Evolutionary conservation across 2,113 vertebrate species (phyloP).

Genomic region (Lophochroa leadbeateri): DNA sequence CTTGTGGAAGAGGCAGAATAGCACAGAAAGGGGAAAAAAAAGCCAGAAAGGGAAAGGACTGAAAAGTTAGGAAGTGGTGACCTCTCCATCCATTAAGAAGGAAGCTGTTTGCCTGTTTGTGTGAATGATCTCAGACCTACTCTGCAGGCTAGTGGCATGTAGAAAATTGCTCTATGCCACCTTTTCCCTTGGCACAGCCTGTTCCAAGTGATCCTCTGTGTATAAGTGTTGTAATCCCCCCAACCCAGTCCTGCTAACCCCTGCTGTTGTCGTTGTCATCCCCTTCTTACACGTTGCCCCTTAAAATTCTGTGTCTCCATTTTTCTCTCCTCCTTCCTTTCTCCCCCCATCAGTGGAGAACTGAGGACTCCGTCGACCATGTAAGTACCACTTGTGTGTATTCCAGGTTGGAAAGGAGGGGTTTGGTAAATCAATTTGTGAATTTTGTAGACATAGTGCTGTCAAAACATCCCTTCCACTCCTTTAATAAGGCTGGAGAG

Average conservation of each 20-base stretch:
- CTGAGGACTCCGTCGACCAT: slow-evolving; percentile 94
- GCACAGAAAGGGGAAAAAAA: neutral
- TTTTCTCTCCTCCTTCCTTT: slow-evolving; percentile 79
- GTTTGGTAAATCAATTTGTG: slow-evolving; percentile 73
- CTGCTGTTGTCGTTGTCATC: slow-evolving; percentile 31
- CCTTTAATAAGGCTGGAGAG: slow-evolving; percentile 62
- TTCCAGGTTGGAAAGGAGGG: slow-evolving; percentile 79
- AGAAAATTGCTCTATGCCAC: slow-evolving; percentile 32
- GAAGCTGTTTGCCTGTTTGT: neutral
- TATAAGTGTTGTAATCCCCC: slow-evolving; percentile 62
- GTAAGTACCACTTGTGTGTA: slow-evolving; percentile 93
- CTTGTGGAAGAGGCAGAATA: neutral
- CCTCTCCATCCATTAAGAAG: neutral
- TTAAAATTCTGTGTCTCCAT: slow-evolving; percentile 70
- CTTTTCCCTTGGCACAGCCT: slow-evolving; percentile 26
- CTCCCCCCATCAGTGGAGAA: slow-evolving; percentile 88
- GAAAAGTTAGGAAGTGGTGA: neutral
- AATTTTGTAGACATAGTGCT: slow-evolving; percentile 70
- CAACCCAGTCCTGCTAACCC: slow-evolving; percentile 53
- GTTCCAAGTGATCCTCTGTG: slow-evolving; percentile 27
- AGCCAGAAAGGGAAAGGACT: neutral
- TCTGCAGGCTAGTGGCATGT: slow-evolving; percentile 31
- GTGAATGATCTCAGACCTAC: slow-evolving; percentile 43
- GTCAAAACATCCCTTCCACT: slow-evolving; percentile 68
- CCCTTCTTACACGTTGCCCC: slow-evolving; percentile 61